Evolutionary conservation across 2,797 vertebrate species (phyloP), one percentile per base, ranked within the genome.

Genomic region (Ceryle rudis): DNA sequence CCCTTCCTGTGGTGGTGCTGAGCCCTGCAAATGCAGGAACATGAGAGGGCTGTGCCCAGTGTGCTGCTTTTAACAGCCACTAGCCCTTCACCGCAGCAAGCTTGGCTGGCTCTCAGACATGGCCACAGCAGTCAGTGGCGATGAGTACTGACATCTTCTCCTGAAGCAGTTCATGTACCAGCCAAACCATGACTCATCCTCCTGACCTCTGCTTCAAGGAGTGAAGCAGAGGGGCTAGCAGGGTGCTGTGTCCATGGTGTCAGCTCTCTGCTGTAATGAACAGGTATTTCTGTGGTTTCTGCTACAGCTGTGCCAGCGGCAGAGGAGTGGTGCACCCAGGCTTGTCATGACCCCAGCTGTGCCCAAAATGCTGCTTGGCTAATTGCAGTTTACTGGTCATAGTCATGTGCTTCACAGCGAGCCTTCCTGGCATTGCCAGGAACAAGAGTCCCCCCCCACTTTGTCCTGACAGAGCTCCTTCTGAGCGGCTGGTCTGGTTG

Each of bases 1-100:
- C 39, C 15, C 3, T 11, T 29, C 55, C 64, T 17, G 4, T 21
- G 0, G 3, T 22, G 7, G 9, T 1, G 2, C 37, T 26, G 19
- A 42, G 83, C 60, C 51, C 44, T 14, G 46, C 47, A 39, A n/a
- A 29, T 26, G 54, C 52, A 14, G 84, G 46, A 9, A 11, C 5
- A 4, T 0, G 4, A 23, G 19, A 22, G 15, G 13, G 21, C 49
- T 35, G 80, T 20, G 14, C n/a, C 33, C 42, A 17, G 37, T 25
- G 20, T 9, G 0, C 67, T 15, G 29, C 55, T 37, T 25, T 22
- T 9, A 28, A 6, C 10, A 13, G 57, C 51, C 42, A 33, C 49
- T 0, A 39, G 70, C 52, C 41, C 64, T 52, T 10, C 16, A 26
- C 46, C 51, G 23, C 29, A 1, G 2, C 29, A 14, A 28, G 67